Conservation (phyloP, 53 echinoderm and acorn worm genomes). For the Zoroaster sp. region DNA sequence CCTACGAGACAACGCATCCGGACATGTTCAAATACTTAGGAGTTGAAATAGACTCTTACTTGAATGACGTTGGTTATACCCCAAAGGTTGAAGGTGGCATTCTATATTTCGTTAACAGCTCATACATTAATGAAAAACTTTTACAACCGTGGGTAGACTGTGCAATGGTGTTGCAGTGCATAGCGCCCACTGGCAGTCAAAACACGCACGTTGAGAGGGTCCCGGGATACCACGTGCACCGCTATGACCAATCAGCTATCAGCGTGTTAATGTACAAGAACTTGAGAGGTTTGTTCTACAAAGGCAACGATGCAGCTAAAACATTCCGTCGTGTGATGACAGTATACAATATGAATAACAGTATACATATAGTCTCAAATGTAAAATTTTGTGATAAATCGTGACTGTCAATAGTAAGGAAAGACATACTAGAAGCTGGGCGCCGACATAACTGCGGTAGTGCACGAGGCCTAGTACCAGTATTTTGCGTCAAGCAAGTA, state of each 20-base stretch:
- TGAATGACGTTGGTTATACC: neutral
- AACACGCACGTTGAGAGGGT: neutral
- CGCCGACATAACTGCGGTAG: too few species aligned
- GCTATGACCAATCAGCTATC: conserved; percentile 65
- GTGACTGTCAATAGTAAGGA: neutral
- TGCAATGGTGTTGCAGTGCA: conserved; percentile 51
- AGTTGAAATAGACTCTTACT: conserved; percentile 41
- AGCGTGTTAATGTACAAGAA: conserved; percentile 66
- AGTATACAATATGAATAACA: neutral
- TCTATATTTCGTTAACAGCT: conserved; percentile 69
- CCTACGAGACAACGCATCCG: conserved; percentile 53
- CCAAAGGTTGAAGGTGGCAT: conserved; percentile 55
- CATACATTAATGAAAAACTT: conserved; percentile 50
- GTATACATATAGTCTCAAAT: too few species aligned
- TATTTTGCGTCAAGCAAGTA: too few species aligned
- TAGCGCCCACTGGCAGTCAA: conserved; percentile 52
- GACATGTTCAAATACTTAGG: conserved; percentile 48
- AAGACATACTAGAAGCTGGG: too few species aligned
- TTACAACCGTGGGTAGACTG: conserved; percentile 63
- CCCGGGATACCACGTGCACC: neutral
- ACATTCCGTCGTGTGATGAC: neutral
- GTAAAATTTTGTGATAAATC: too few species aligned
- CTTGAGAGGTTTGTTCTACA: conserved; percentile 29
- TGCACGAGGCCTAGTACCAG: too few species aligned
- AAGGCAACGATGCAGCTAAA: neutral